Base-by-base conservation (phyloP, 2,113 vertebrate genomes). In the Chaetops frenatus region DNA sequence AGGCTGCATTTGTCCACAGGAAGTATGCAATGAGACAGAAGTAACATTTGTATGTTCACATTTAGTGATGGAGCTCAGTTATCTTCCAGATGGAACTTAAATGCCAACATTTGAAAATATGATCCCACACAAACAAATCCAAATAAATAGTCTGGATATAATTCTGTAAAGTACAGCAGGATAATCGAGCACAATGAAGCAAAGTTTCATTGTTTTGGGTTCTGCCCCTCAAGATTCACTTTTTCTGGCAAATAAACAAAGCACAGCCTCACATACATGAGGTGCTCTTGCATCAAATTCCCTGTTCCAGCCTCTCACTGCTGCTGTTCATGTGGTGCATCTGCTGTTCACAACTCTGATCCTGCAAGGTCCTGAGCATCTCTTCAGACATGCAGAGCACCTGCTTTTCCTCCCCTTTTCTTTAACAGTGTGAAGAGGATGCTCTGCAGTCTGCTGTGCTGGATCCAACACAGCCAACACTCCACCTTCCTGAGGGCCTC, bases 71-170 rank as follows among this genome's bases (percentile, higher is more conserved):
- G 80, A 72, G 71, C 38, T 53, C 36, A 76, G 54, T 50, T 64
- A 66, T 44, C 81, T 80, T 88, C 89, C 91, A 96, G 89, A 95
- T 80, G 84, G 93, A 95, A 90, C 78, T 87, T 80, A 85, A 92
- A 95, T 73, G 86, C 45, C 91, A 95, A 77, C 58, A 66, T 54
- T 66, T 25, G 3, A 95, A 95, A 95, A 80, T 77, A 85, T 1
- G 11, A 80, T 69, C 66, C 60, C 66, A 72, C 74, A 70, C 58
- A 84, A 91, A 82, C 24, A 92, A 85, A 70, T 50, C 60, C 58
- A 94, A 80, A 87, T 57, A 92, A 92, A 94, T 53, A 50, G 76
- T 70, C 71, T 78, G 60, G 67, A 40, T 83, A 40, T 25, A 77
- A 61, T 81, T 83, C 74, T 62, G 23, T 71, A 17, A 95, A 88